Evolutionary conservation across 2,888 invertebrate genomes (phyloP), one percentile per base, ranked within the genome.

Genomic region (Branchellion lobata): DNA sequence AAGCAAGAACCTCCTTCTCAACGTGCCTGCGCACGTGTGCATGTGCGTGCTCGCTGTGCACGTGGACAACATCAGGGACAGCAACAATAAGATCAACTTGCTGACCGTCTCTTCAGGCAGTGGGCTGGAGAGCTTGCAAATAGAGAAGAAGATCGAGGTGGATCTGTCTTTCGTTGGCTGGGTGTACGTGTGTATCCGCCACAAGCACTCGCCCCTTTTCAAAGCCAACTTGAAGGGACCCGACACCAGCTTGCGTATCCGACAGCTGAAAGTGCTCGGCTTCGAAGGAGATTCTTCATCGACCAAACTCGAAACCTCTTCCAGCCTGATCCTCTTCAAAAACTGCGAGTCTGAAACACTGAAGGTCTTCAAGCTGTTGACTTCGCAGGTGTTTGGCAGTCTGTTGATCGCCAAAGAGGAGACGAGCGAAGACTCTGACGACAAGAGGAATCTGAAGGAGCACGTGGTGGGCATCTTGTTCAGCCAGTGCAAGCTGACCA

Each of bases 401-500:
- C 89, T 96, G 2, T 91, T 95, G 80, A 91, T 92, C 83, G n/a
- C 40, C 51, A 47, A 76, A 51, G 69, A 69, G n/a, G 34, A 72
- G 0, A 51, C 8, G 3, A 75, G 78, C 71, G 61, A 65, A 14
- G 33, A 51, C 0, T 34, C 73, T 8, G 68, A 36, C 51, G 73
- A 51, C 40, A 47, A 33, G 24, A 47, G 33, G 73, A 94, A 95
- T 85, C 89, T 97, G 8, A 91, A 95, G 68, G 96, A 96, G 86
- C 96, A 96, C 86, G 95, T 97, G 91, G 96, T 96, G 69, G 96
- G 96, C 81, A 96, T 97, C 84, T 89, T 97, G 72, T 97, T 96
- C 88, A 94, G 95, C 80, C 91, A 96, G 74, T 94, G 94, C 86
- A 95, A 96, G 87, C 89, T 97, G 33, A 95, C 95, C 0, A 93